Evolutionary conservation across 2,113 vertebrate genomes (phyloP).

Genomic region (Rhinoderma darwinii): DNA sequence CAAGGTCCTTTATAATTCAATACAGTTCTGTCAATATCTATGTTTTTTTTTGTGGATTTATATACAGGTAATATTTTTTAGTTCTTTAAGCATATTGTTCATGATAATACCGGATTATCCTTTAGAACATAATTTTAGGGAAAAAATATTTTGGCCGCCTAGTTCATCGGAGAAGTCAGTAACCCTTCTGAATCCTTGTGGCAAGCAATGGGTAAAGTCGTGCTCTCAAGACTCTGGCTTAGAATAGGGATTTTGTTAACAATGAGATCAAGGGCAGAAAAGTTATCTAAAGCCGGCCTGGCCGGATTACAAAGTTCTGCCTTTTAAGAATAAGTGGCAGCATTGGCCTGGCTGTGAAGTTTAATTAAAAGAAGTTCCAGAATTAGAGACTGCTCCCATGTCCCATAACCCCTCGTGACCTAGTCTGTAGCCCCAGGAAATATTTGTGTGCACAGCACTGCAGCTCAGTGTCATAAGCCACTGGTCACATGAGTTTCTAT

Average conservation of each 20-base stretch:
- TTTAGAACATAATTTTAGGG: not conserved
- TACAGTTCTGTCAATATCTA: not conserved
- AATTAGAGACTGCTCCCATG: constrained; percentile 54
- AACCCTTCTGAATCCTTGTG: constrained; percentile 18
- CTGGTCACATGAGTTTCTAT: constrained; percentile 46
- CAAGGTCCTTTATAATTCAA: not conserved
- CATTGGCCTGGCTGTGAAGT: constrained; percentile 56
- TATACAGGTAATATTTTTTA: not conserved
- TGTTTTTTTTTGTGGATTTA: not conserved
- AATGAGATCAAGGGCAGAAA: constrained; percentile 57
- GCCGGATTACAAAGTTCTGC: constrained; percentile 56
- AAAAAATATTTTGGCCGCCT: not conserved
- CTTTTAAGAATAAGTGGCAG: constrained; percentile 58
- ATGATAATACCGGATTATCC: not conserved
- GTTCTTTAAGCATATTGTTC: not conserved
- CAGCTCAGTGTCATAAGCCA: constrained; percentile 48
- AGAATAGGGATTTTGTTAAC: constrained; percentile 57
- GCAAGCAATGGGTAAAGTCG: constrained; percentile 27
- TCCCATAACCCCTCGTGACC: constrained; percentile 57
- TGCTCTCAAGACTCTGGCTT: constrained; percentile 28
- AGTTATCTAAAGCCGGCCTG: constrained; percentile 51
- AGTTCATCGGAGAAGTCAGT: not conserved
- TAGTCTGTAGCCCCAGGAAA: constrained; percentile 45
- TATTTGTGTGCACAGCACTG: constrained; percentile 19
- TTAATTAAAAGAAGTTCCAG: constrained; percentile 60